Evolutionary conservation across 2,888 invertebrate genomes (phyloP), one percentile per base, ranked within the genome.

Genomic region (Spisula subtruncata): DNA sequence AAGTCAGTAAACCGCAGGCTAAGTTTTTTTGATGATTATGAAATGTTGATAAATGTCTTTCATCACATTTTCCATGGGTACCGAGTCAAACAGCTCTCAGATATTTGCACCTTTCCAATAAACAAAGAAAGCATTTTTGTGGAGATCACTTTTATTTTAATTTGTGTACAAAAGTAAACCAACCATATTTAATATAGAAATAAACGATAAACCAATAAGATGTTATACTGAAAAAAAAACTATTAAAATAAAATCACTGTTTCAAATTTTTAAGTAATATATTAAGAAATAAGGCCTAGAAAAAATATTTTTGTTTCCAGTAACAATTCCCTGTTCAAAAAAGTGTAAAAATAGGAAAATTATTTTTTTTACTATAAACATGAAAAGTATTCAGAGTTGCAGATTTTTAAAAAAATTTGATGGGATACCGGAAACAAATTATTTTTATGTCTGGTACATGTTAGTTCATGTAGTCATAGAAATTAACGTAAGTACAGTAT

Each of bases 91-190:
- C 12, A n/a, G 6, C 60, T 18, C 2, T 18, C 20, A 25, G 25
- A 66, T n/a, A n/a, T n/a, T n/a, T n/a, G n/a, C n/a, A 66, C 60
- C 32, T 32, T 35, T 41, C 4, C 8, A 8, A 41, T 2, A 35
- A 75, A 60, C 4, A 60, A 60, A 20, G 2, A n/a, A 32, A 5
- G 0, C 32, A 32, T 18, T 25, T 25, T 14, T 75, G 35, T 12
- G 75, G 75, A 75, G 35, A 75, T 75, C 75, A 75, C 75, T 75
- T 35, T 66, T 75, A 75, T 75, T 60, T 75, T 16, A 35, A 25
- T 75, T 75, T 75, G 75, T 75, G 75, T 75, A 75, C 75, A 75
- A 75, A 75, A 75, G 32, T 18, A 35, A 75, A 32, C 32, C 32
- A 75, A 14, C 29, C 35, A 35, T 35, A 35, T 18, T 32, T 6